Evolutionary conservation across 2,888 invertebrate genomes (phyloP), one percentile per base, ranked within the genome.

Genomic region (Pterobdella sp.): DNA sequence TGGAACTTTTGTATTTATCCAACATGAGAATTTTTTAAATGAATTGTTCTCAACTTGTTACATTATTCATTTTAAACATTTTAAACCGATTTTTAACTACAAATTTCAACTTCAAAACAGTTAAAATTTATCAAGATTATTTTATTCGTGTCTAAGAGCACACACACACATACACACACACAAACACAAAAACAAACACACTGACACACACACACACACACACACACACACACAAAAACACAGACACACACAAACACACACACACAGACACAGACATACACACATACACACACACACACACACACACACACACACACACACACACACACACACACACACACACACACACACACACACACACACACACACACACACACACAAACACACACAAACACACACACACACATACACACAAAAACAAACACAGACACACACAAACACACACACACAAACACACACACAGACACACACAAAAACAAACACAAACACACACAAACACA

Each of bases 221-320:
- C 35, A 65, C 35, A 65, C 32, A 65, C 65, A 35, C 35, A 32
- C 32, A 70, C 35, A 70, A 32, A 32, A 32, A 69, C 34, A 69
- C 26, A 73, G 18, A 68, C 36, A 66, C 34, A 67, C 56, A 26
- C 56, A 68, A 49, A 73, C 32, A 68, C 63, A 73, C 37, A 73
- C 69, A 56, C 37, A 72, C 67, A 72, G 42, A 65, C 49, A 65
- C 49, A 72, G 36, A 71, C 71, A 63, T 63, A 63, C 60, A 73
- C 56, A 68, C 60, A 68, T 35, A 73, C 63, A 68, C 52, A 68
- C 60, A 68, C 52, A 68, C 73, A 73, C 56, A 68, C 68, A 68
- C 37, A 73, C 56, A 73, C 60, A 73, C 73, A 68, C 60, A 68
- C 37, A 73, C 49, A 73, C 68, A 73, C 35, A 73, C 63, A 68